These are phyloP conservation scores for Pentamera pediparva DNA, from an alignment of 53 echinoderm and acorn worm species.

Conservation along the genomic window DNA sequence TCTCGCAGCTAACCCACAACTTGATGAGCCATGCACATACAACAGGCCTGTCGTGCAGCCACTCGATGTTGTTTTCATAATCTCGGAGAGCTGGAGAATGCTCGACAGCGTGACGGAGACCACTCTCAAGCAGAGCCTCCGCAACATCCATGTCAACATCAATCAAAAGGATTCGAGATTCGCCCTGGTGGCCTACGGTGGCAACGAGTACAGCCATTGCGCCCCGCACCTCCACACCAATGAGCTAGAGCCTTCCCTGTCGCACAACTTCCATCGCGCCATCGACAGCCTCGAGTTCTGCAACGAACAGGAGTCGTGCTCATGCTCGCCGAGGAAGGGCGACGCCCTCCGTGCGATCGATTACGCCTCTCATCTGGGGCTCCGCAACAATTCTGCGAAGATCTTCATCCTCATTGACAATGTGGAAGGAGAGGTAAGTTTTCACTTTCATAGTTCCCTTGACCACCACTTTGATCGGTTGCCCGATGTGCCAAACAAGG, in stretches of 20 bases:
- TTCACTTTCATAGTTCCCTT: no score
- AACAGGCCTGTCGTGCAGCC: not conserved
- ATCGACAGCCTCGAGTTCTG: constrained; percentile 56
- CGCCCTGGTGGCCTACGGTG: constrained; percentile 68
- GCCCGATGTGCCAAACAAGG: no score
- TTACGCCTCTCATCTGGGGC: constrained; percentile 49
- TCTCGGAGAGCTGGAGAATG: constrained; percentile 62
- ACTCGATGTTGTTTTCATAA: constrained; percentile 73
- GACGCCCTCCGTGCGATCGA: constrained; percentile 77
- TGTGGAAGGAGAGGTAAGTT: constrained; percentile 67
- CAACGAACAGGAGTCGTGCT: not conserved
- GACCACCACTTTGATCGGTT: no score
- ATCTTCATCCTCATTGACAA: constrained; percentile 68
- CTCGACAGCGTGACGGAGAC: constrained; percentile 19
- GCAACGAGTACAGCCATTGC: constrained; percentile 42
- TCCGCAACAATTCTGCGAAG: constrained; percentile 61
- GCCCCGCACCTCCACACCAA: constrained; percentile 62
- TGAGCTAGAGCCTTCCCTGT: constrained; percentile 32
- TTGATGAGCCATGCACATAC: not conserved
- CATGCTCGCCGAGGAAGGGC: constrained; percentile 39
- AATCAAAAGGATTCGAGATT: constrained; percentile 48
- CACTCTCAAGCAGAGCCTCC: not conserved
- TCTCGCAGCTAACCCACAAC: not conserved
- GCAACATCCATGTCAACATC: constrained; percentile 23
- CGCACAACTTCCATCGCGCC: constrained; percentile 27